Evolutionary conservation across 2,888 invertebrate species (phyloP), one percentile per base, ranked within the genome.

Genomic region (Polyploca ridens): DNA sequence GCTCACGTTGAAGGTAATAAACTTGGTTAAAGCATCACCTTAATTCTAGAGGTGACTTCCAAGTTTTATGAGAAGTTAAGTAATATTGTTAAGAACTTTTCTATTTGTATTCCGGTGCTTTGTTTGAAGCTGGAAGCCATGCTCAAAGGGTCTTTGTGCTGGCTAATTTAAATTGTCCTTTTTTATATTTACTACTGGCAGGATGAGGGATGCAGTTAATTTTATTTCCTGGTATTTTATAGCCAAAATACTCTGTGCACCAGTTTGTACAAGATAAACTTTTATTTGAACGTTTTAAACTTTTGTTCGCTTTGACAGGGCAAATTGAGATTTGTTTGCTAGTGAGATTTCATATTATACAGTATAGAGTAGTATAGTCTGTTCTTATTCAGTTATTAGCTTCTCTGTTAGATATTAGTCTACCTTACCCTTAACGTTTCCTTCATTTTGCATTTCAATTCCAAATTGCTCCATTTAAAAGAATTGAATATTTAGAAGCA

Each of bases 401-500:
- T 27, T 27, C 27, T 27, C 27, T 27, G 27, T 1, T 27, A 27
- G 27, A 1, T 27, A 27, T 27, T 2, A 27, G 27, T 27, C 7
- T 44, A 44, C 35, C 35, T 41, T 44, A 11, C 10, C 44, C 13
- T 44, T 44, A 27, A 27, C 2, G 11, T 16, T 54, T 54, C 19
- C 19, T 54, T 19, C 16, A 41, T n/a, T 60, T 16, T 16, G 60
- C 35, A 54, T 54, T 19, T 60, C 16, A 16, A 19, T 44, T 41
- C 1, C 19, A 10, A 61, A 27, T 19, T 41, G 19, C 16, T 41
- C 35, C 35, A 41, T 59, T 27, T 38, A 38, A 19, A 38, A 5
- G 16, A 16, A 38, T 16, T 3, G 16, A 35, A 60, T 38, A 49
- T 72, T 67, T 65, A 68, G 57, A 66, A 64, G 65, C 33, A 64